Percentiles rank a stretch among this genome's conserved stretches.
phyloP scores from a whole-genome alignment of 2,888 invertebrate species.

The Microctonus hyperodae region DNA sequence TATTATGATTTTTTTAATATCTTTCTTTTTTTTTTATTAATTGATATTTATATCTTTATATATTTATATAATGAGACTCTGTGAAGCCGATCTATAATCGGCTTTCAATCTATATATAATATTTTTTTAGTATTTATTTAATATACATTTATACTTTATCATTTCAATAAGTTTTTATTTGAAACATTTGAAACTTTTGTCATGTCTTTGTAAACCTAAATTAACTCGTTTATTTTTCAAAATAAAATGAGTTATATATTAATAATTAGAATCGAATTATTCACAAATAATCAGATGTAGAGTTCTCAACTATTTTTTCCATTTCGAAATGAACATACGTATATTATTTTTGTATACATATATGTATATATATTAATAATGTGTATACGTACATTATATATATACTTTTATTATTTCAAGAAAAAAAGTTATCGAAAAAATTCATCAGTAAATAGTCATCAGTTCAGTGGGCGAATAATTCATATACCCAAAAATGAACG shows the following conservation, averaged over 20 bases:
- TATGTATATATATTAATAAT: background rate
- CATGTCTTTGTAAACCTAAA: background rate
- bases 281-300: background rate
- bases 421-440: slow-evolving; percentile 22
- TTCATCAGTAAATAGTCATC: slow-evolving; percentile 17
- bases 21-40: background rate
- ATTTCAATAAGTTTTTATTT: background rate
- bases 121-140: background rate
- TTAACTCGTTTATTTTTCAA: background rate
- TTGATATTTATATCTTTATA: background rate
- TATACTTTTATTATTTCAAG: slow-evolving; percentile 11
- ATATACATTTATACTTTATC: background rate
- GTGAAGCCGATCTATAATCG: background rate
- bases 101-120: background rate
- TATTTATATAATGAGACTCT: background rate
- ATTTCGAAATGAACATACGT: no score
- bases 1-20: background rate
- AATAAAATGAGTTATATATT: background rate
- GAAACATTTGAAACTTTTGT: background rate
- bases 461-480: slow-evolving; percentile 25
- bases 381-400: no score
- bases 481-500: slow-evolving; percentile 6
- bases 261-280: background rate
- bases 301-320: no score
- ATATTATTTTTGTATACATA: slow-evolving; percentile 13